Conservation (phyloP, 2,113 vertebrate genomes). For the Gallinago media region DNA sequence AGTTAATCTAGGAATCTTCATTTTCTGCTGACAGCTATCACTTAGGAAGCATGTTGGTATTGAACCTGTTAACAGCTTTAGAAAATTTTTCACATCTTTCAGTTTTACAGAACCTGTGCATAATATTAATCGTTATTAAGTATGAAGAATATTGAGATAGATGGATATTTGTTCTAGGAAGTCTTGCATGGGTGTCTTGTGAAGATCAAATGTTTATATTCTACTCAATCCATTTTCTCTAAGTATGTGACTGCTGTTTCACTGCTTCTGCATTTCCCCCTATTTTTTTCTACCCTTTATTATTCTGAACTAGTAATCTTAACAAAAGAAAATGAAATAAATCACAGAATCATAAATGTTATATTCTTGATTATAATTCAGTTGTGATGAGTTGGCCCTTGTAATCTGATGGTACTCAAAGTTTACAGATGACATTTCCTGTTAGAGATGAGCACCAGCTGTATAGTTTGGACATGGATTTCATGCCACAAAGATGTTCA, state of each 20-base stretch:
- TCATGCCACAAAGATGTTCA: conserved; percentile 28
- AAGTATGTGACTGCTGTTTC: neutral
- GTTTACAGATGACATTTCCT: conserved; percentile 29
- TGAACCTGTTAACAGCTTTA: neutral
- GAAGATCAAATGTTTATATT: neutral
- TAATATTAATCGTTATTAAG: neutral
- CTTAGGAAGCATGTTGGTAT: neutral
- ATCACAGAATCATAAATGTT: neutral
- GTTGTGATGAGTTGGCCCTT: neutral
- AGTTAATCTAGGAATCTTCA: neutral
- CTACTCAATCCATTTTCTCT: neutral
- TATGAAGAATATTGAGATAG: neutral
- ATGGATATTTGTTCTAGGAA: neutral
- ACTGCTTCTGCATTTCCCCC: neutral
- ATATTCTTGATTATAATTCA: neutral
- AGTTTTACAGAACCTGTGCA: neutral
- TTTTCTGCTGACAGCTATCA: neutral
- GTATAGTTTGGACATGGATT: conserved; percentile 31
- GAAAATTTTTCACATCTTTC: neutral
- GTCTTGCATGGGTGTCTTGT: neutral
- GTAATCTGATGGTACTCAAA: neutral
- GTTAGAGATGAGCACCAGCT: neutral
- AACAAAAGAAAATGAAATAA: neutral
- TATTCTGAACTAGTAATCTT: neutral
- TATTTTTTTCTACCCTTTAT: neutral